A percentile compares a stretch with the other conserved stretches of the same genome.
phyloP scores from a whole-genome alignment of 2,888 invertebrate species.

The Pachydiplax longipennis region DNA sequence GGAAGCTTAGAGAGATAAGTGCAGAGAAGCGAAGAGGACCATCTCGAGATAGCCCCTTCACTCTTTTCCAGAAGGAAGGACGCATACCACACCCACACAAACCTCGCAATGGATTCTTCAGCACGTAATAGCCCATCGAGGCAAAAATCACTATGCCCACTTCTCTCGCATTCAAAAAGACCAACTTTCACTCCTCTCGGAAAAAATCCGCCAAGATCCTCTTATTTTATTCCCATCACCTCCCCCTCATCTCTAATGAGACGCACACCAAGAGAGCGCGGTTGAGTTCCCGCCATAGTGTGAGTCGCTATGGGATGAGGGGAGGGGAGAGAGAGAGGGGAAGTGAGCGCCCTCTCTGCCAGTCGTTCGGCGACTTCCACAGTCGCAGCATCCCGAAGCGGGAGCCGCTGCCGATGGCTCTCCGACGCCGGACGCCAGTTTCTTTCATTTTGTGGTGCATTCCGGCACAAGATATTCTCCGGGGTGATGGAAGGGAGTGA shows the following conservation, averaged over 20 bases:
- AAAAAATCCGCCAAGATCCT: not conserved
- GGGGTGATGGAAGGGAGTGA: not conserved
- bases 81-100: not conserved
- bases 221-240: not conserved
- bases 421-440: not conserved
- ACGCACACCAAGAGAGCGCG: not conserved
- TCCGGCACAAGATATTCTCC: not conserved
- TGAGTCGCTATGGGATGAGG: not conserved
- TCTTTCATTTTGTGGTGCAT: not conserved
- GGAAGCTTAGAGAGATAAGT: not conserved
- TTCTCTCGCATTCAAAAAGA: not conserved
- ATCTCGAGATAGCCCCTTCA: not conserved
- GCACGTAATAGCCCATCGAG: not conserved
- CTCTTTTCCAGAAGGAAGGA: not conserved
- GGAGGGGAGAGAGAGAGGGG: not conserved
- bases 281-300: not conserved
- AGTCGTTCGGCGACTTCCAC: conserved; percentile 24
- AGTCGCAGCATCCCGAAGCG: not conserved
- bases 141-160: not conserved
- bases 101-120: not conserved
- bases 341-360: not conserved
- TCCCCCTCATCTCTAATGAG: not conserved
- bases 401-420: not conserved
- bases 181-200: not conserved
- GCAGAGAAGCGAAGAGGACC: not conserved